Conservation (phyloP, 1,140 invertebrate genomes). For the Maconellicoccus hirsutus region DNA sequence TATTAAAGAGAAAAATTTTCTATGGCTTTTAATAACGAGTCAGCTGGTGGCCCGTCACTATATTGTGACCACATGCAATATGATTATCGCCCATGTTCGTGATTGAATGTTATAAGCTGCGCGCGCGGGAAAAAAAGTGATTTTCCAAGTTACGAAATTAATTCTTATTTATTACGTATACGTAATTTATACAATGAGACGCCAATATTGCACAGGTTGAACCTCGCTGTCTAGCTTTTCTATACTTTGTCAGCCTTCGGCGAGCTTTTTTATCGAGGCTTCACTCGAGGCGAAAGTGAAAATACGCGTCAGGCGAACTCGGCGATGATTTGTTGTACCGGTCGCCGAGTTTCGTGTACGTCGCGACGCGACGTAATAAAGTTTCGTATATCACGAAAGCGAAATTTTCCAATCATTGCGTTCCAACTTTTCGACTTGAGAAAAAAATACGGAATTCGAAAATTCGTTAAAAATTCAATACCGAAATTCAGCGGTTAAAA, state of each 20-base stretch:
- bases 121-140: background rate
- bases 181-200: background rate
- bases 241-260: background rate
- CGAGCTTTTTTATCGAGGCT: background rate
- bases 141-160: conserved; percentile 4
- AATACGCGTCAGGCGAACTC: background rate
- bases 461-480: too few species aligned
- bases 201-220: background rate
- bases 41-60: background rate
- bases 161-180: background rate
- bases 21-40: background rate
- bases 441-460: too few species aligned
- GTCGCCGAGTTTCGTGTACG: too few species aligned
- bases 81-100: background rate
- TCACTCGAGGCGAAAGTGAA: background rate
- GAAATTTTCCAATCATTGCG: too few species aligned
- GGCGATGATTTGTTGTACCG: too few species aligned
- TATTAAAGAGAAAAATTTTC: too few species aligned
- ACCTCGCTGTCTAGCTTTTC: too few species aligned
- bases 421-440: too few species aligned
- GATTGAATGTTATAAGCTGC: background rate
- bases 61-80: background rate
- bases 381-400: too few species aligned
- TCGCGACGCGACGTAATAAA: too few species aligned
- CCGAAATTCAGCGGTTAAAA: too few species aligned